These are phyloP conservation scores for Drosophila eugracilis DNA, from an alignment of 1,140 invertebrate species.

Conservation along the genomic window DNA sequence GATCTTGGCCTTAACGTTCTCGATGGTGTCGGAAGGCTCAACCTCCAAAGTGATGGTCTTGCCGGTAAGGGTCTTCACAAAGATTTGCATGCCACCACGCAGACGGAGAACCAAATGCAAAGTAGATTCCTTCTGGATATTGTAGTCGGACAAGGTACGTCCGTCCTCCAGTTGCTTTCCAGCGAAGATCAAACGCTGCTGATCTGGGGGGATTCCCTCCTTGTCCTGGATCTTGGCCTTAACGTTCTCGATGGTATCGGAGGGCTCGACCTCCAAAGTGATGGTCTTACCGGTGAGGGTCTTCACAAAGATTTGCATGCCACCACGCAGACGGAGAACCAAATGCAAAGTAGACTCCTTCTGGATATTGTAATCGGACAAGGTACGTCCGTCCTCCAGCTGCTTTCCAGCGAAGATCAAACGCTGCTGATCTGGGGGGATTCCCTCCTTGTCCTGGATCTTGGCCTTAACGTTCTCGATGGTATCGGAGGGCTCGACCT, in stretches of 20 bases:
- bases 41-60: slow-evolving; percentile 85
- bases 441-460: slow-evolving; percentile 5
- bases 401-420: background rate
- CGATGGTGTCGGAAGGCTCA: slow-evolving; percentile 37
- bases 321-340: slow-evolving; percentile 1
- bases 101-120: slow-evolving; percentile 90
- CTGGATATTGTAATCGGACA: slow-evolving; percentile 3
- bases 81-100: slow-evolving; percentile 44
- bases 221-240: slow-evolving; percentile 92
- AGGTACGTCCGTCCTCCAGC: background rate
- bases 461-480: slow-evolving; percentile 2
- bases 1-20: slow-evolving; percentile 86
- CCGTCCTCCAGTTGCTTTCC: slow-evolving; percentile 94
- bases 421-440: slow-evolving; percentile 8
- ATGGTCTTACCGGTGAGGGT: slow-evolving; percentile 94
- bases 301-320: slow-evolving; percentile 93
- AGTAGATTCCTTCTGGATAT: slow-evolving; percentile 93
- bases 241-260: slow-evolving; percentile 92
- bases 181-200: slow-evolving; percentile 90
- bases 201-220: slow-evolving; percentile 90
- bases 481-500: slow-evolving; percentile 2
- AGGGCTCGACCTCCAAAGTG: slow-evolving; percentile 92
- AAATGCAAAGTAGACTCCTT: background rate
- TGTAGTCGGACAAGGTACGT: slow-evolving; percentile 92
- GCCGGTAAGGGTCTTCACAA: slow-evolving; percentile 91